Conservation (phyloP, 1,140 invertebrate genomes). For the Meloidogyne hapla region DNA sequence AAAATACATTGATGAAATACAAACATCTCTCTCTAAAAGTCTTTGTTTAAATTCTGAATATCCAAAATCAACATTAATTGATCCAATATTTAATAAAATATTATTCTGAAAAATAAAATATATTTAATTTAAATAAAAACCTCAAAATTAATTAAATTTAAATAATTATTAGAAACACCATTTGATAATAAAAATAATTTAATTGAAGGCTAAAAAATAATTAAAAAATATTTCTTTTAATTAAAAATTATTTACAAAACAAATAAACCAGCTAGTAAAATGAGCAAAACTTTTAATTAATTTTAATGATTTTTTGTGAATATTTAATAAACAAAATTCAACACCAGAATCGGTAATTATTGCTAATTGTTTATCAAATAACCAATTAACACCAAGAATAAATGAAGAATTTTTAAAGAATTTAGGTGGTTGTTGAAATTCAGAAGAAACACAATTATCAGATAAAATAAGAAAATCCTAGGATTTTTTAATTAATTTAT, state of each 20-base stretch:
- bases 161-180: not conserved
- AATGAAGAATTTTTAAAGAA: not conserved
- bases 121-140: not conserved
- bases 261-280: slow-evolving; percentile 8
- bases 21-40: slow-evolving; percentile 20
- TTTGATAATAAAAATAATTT: slow-evolving; percentile 12
- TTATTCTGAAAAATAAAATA: not conserved
- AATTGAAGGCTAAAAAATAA: not conserved
- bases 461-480: slow-evolving; percentile 11
- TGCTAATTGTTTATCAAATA: slow-evolving; percentile 7
- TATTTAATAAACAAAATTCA: slow-evolving; percentile 19
- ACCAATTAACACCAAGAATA: slow-evolving; percentile 13
- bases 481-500: slow-evolving; percentile 1
- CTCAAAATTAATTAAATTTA: not conserved
- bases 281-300: not conserved
- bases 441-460: not conserved
- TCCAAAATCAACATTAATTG: slow-evolving; percentile 21
- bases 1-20: slow-evolving; percentile 15
- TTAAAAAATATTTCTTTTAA: not conserved
- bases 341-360: slow-evolving; percentile 2
- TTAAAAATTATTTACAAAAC: slow-evolving; percentile 4
- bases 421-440: slow-evolving; percentile 2
- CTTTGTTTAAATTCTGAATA: slow-evolving; percentile 11
- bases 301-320: slow-evolving; percentile 8
- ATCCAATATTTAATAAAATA: not conserved